Evolutionary conservation across 2,797 vertebrate genomes (phyloP).

Genomic region (Cetoscarus ocellatus): DNA sequence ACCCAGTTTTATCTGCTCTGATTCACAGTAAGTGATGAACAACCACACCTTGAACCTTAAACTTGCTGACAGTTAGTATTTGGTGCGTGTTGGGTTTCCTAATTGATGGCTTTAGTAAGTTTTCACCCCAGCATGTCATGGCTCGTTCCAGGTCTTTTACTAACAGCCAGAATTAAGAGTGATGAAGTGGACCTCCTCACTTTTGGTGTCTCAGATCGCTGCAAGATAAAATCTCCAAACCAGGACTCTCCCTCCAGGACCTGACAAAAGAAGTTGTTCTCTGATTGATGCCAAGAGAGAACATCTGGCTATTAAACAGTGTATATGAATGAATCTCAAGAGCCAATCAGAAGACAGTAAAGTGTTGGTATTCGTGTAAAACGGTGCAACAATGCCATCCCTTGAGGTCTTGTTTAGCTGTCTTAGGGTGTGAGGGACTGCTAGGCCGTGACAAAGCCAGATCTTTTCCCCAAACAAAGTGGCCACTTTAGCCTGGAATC

Average conservation of each 20-base stretch:
- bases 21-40: constrained; percentile 16
- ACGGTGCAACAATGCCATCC: constrained; percentile 5
- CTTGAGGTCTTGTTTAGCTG: constrained; percentile 56
- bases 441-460: constrained; percentile 75
- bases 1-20: constrained; percentile 43
- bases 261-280: constrained; percentile 14
- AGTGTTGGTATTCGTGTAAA: neutral
- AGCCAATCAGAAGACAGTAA: constrained; percentile 3
- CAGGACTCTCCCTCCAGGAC: neutral
- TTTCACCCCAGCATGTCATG: constrained; percentile 50
- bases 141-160: constrained; percentile 52
- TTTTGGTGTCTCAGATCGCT: constrained; percentile 61
- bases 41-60: constrained; percentile 39
- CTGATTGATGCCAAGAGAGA: constrained; percentile 20
- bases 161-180: constrained; percentile 31
- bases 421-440: constrained; percentile 65
- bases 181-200: constrained; percentile 73
- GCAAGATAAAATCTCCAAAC: constrained; percentile 34
- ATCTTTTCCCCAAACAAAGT: constrained; percentile 85
- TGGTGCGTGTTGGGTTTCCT: constrained; percentile 52
- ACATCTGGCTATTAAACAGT: constrained; percentile 9
- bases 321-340: constrained; percentile 5
- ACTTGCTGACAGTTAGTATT: constrained; percentile 39
- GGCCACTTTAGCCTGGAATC: constrained; percentile 83
- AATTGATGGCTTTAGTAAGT: constrained; percentile 64